These are phyloP conservation scores for Heliconius charithonia DNA, from an alignment of 2,888 invertebrate genomes.

Conservation along the genomic window DNA sequence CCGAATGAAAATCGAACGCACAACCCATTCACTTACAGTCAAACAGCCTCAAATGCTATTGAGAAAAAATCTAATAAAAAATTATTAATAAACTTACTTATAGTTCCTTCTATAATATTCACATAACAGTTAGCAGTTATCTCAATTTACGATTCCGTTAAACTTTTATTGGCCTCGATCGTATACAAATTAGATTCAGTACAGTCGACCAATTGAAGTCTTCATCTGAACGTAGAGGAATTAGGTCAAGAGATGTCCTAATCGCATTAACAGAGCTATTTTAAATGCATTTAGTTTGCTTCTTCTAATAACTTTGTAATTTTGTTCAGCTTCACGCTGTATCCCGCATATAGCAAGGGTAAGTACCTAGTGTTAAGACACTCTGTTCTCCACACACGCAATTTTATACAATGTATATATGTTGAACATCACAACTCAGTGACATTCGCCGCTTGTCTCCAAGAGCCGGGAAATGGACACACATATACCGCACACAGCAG, in stretches of 20 bases:
- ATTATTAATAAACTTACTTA: neutral
- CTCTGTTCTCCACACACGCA: neutral
- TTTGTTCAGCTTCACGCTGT: neutral
- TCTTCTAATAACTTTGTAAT: neutral
- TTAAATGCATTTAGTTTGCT: neutral
- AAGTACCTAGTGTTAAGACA: neutral
- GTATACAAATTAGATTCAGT: constrained; percentile 21
- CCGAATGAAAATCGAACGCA: too few relatives aligned
- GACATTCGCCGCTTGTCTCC: too few relatives aligned
- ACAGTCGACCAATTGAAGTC: constrained; percentile 26
- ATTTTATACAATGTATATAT: neutral
- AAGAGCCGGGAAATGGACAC: too few relatives aligned
- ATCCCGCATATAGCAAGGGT: neutral
- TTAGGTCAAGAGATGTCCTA: constrained; percentile 11
- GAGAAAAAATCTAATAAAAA: neutral
- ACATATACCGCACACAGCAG: too few relatives aligned
- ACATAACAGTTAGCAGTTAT: neutral
- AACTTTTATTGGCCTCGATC: constrained; percentile 23
- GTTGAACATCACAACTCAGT: neutral
- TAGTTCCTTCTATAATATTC: neutral
- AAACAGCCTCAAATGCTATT: neutral
- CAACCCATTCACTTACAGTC: too few relatives aligned
- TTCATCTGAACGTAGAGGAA: constrained; percentile 20
- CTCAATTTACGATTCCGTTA: constrained; percentile 14
- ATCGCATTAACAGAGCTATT: constrained; percentile 10